phyloP scores from a whole-genome alignment of 35 echinoderm and acorn worm genomes.

The Patiria miniata region DNA sequence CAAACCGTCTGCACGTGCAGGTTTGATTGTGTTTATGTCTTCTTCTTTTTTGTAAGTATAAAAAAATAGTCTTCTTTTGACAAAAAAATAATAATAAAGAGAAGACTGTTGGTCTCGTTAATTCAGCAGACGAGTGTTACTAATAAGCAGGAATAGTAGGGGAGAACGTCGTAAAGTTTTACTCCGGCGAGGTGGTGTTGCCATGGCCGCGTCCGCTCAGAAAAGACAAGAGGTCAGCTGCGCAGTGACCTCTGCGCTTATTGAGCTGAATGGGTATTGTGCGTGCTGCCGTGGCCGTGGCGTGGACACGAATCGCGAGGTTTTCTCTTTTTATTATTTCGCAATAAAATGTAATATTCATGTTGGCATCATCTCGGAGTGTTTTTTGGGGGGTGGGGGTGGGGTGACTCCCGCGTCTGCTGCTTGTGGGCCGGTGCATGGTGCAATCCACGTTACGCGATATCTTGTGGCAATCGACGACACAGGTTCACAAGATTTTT shows the following conservation, averaged over 20 bases:
- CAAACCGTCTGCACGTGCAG: too few species aligned
- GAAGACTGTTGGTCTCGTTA: slow-evolving; percentile 5
- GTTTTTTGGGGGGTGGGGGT: too few species aligned
- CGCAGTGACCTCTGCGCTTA: not conserved
- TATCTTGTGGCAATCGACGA: too few species aligned
- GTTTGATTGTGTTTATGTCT: too few species aligned
- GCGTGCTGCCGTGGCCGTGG: not conserved
- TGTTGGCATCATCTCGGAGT: not conserved
- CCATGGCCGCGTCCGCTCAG: not conserved
- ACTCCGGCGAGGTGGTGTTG: not conserved
- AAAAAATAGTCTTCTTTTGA: too few species aligned
- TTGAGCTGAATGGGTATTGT: not conserved
- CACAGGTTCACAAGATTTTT: too few species aligned
- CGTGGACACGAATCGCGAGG: not conserved
- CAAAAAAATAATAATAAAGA: too few species aligned
- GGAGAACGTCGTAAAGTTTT: slow-evolving; percentile 25
- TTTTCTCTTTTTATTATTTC: not conserved
- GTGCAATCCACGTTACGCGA: too few species aligned
- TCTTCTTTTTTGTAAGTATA: too few species aligned
- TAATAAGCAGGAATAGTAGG: not conserved
- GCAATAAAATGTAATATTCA: slow-evolving; percentile 17
- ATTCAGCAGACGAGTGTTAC: not conserved
- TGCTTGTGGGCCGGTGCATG: too few species aligned
- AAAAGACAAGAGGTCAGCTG: not conserved
- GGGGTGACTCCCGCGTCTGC: too few species aligned